Evolutionary conservation across 2,797 vertebrate genomes (phyloP), one percentile per base, ranked within the genome.

Genomic region (Pygocentrus nattereri): DNA sequence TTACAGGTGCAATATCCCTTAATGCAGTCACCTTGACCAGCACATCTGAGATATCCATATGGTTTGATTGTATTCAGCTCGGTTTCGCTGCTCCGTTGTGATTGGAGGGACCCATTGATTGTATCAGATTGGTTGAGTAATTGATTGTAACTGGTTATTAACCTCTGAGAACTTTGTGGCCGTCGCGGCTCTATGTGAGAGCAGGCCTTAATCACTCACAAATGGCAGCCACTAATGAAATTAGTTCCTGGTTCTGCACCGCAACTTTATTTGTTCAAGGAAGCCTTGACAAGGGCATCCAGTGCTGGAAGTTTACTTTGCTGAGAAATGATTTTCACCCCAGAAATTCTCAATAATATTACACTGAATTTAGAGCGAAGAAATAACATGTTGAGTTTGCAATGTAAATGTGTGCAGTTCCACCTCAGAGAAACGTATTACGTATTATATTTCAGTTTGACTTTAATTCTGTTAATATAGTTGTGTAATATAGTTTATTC

Each of bases 91-190:
- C 82, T 89, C 89, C 89, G 79, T 47, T 84, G 27, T 82, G 77
- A 91, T 92, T 89, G 85, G 85, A 90, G 79, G 88, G 90, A 84
- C 81, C 75, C 91, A 93, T 93, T 94, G 94, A 94, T 94, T 92
- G 92, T 92, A 92, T 93, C 90, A 91, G 90, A 94, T 93, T 92
- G 88, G 90, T 88, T 90, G 90, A 88, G 90, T 94, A 95, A 94
- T 95, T 94, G 93, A 95, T 95, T 95, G 93, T 92, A 94, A 93
- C 93, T 94, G 93, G 91, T 93, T 94, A 94, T 94, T 95, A 95
- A 95, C 93, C 94, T 93, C 89, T 67, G 82, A 89, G 93, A 95
- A 91, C 93, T 92, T 89, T 91, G 89, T 91, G 90, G 76, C 92
- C 91, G 85, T 80, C 86, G 89, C 84, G 85, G 87, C 82, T 82